These are phyloP conservation scores for Phyllotreta cruciferae DNA, from an alignment of 2,888 invertebrate species.

Conservation along the genomic window DNA sequence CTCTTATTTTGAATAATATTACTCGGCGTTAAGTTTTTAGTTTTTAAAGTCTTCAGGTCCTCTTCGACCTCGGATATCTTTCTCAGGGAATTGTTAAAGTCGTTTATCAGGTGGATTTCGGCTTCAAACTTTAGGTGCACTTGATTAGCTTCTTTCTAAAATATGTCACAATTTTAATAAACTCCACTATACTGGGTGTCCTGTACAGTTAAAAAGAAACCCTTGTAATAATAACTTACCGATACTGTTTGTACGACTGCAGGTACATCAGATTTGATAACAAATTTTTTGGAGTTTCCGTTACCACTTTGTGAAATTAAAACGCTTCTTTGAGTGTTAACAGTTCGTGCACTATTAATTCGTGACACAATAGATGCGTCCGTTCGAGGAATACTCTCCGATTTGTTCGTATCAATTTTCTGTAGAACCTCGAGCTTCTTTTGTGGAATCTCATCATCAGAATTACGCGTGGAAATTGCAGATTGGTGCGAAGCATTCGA, in stretches of 20 bases:
- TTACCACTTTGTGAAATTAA: no score
- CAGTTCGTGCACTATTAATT: constrained; percentile 9
- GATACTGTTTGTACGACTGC: no score
- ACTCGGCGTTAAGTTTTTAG: constrained; percentile 35
- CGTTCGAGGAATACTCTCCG: constrained; percentile 18
- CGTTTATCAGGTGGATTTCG: constrained; percentile 67
- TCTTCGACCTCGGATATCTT: constrained; percentile 67
- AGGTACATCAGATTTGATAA: no score
- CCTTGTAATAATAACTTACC: no score
- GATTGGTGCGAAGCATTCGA: not conserved
- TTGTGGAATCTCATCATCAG: not conserved
- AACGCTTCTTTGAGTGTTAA: constrained; percentile 24
- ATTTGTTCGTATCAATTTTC: constrained; percentile 4
- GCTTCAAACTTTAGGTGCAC: constrained; percentile 68
- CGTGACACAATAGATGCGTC: constrained; percentile 13
- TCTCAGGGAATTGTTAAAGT: constrained; percentile 66
- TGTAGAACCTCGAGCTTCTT: not conserved
- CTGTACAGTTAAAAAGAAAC: no score
- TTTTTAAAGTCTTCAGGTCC: constrained; percentile 48
- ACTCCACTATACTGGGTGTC: no score
- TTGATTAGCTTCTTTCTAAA: constrained; percentile 58
- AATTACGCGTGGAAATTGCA: not conserved
- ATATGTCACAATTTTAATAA: constrained; percentile 10
- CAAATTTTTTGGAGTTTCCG: not conserved
- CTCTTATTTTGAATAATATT: constrained; percentile 45